Base-by-base conservation (phyloP, 1,140 invertebrate genomes). In the Bombus polaris region DNA sequence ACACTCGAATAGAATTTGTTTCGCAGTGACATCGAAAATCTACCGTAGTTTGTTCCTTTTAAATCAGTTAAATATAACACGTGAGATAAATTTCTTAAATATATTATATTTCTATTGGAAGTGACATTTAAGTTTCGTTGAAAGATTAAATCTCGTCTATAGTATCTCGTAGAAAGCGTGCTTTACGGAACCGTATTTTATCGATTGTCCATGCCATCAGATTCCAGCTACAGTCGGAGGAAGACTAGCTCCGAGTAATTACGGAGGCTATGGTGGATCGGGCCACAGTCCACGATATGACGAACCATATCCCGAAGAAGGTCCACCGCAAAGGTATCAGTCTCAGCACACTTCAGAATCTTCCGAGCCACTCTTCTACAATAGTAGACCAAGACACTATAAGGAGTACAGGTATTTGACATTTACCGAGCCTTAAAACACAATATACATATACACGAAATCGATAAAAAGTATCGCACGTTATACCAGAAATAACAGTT, bases 331-430 rank as follows among this genome's bases (percentile, higher is more conserved):
- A 92, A 92, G 93, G 65, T 94, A 94, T 88, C 90, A 88, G 77
- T 95, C 92, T 93, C 95, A 91, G 94, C 95, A 93, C 80, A 92
- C 88, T 91, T 91, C 91, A 86, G 95, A 95, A 90, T 92, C 93
- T 93, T 97, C 97, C 89, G 98, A 98, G 95, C 98, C 98, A 88
- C 96, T 99, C 85, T 98, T 97, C 93, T 98, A 98, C 94, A 98
- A 98, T 95, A 98, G 98, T 95, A 96, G 98, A 95, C 98, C 98
- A 89, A 96, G 96, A 91, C 96, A 96, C 89, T 96, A 96, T 93
- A 97, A 96, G 92, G 95, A 96, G 87, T 95, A 95, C 92, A 95
- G 94, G 94, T 94, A 94, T 62, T 83, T 87, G 57, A 87, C 85
- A 71, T 83, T 83, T 77, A 83, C 65, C 65, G 35, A 78, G 47